Evolutionary conservation across 2,113 vertebrate genomes (phyloP), one percentile per base, ranked within the genome.

Genomic region (Bubo blakistoni): DNA sequence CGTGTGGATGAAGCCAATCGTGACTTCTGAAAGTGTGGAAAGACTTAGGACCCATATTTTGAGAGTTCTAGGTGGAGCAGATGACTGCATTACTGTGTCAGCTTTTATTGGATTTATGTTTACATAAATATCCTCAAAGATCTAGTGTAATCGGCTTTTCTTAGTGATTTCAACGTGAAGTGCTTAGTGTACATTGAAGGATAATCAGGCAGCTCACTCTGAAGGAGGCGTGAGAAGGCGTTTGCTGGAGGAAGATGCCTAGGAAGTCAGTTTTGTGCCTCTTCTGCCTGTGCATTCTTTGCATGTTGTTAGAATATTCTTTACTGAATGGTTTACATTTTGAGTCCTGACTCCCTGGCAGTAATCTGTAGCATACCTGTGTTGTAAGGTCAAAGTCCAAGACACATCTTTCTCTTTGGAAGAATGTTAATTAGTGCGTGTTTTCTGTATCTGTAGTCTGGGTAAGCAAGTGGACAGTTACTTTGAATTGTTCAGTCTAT

Each of bases 91-190:
- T 79, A 59, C 51, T 72, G n/a, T 80, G 46, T 86, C 67, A 78
- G 55, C 77, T 81, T 70, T 49, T 85, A 58, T 30, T 94, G 81
- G 81, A 84, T 92, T 89, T 95, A 59, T 86, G 61, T 84, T 95
- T 85, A 79, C 34, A n/a, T 89, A 89, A 91, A 57, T 87, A 84
- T 34, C 73, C 52, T 71, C 59, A n/a, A 89, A 79, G 89, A n/a
- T 63, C 24, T 34, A 22, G 44, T 20, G 52, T 96, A 91, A 94
- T 92, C 52, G 1, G 83, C 77, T 89, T 96, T 84, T 80, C 89
- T 36, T 55, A 42, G 72, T 52, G 73, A 52, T 92, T 91, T 78
- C 84, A 81, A 13, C 42, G 9, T 40, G 38, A 71, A 57, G 65
- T 84, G 38, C 86, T 91, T 65, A 78, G 63, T 71, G 52, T 46